Evolutionary conservation across 2,797 vertebrate genomes (phyloP), one percentile per base, ranked within the genome.

Genomic region (Alauda arvensis): DNA sequence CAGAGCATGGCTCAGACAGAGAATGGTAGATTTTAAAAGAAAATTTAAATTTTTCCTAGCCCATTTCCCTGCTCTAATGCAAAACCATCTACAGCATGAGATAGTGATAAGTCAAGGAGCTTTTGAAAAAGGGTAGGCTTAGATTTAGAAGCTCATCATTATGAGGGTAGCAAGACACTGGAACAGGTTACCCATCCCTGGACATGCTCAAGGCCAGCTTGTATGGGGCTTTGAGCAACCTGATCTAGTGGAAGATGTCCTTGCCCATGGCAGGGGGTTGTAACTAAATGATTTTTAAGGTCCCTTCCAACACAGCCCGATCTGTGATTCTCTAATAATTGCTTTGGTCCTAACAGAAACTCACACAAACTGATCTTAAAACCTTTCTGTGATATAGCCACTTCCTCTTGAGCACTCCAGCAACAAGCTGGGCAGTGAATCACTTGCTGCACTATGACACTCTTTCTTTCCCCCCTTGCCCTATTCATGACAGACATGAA

Each of bases 401-500:
- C 3, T 61, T 65, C 25, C 17, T 34, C 26, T 56, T 11, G 45
- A 76, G 57, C n/a, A 23, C 20, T 5, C 28, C 69, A 56, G 60
- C 21, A 66, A 25, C 39, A 21, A 53, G 16, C 14, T 25, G 20
- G 49, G 29, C 59, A 77, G 13, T 8, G 14, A 82, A 67, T 25
- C 29, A 16, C 29, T 31, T 39, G 14, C 21, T 56, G 34, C 15
- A n/a, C 24, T 39, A 0, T 10, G 34, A 31, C n/a, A 33, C 2
- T 14, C 11, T 20, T 34, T 34, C 60, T 31, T 55, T 39, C 18
- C 10, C 17, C 4, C 45, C 51, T 39, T 75, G 31, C 23, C 42
- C 39, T 63, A 6, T n/a, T n/a, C 53, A 5, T 0, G 2, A 15
- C 45, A 79, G 42, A 39, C 55, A 33, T 0, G 12, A 16, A 62